Evolutionary conservation across 1,140 invertebrate genomes (phyloP).

Genomic region (Pemphigus obesinymphae): DNA sequence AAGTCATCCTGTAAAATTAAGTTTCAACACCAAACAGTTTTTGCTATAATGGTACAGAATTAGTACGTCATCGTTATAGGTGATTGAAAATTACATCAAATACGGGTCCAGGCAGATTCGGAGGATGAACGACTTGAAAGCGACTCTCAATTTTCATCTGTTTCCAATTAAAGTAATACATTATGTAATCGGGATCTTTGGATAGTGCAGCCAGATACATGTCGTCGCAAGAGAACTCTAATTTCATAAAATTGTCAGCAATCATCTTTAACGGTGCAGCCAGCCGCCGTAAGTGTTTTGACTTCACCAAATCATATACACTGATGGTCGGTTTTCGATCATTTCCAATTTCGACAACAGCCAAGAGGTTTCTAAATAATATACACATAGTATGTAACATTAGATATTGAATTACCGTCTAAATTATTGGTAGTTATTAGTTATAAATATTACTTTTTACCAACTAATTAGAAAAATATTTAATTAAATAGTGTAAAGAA

Average conservation of each 20-base stretch:
- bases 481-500: too few relatives aligned
- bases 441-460: too few relatives aligned
- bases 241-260: slow-evolving; percentile 60
- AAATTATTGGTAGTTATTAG: too few relatives aligned
- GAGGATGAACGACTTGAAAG: slow-evolving; percentile 61
- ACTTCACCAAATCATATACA: slow-evolving; percentile 58
- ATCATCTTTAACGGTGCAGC: slow-evolving; percentile 56
- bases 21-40: too few relatives aligned
- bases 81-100: slow-evolving; percentile 45
- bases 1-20: too few relatives aligned
- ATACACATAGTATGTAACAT: too few relatives aligned
- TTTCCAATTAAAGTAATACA: slow-evolving; percentile 79
- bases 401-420: too few relatives aligned
- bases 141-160: slow-evolving; percentile 74
- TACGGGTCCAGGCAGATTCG: slow-evolving; percentile 55
- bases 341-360: too few relatives aligned
- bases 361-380: background rate
- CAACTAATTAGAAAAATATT: too few relatives aligned
- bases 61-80: too few relatives aligned
- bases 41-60: too few relatives aligned
- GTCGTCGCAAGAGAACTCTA: slow-evolving; percentile 73
- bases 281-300: slow-evolving; percentile 59
- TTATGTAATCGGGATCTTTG: slow-evolving; percentile 71
- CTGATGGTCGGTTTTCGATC: background rate
- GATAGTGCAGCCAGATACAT: slow-evolving; percentile 72